phyloP scores from a whole-genome alignment of 2,113 vertebrate genomes.

The Colistium nudipinnis region DNA sequence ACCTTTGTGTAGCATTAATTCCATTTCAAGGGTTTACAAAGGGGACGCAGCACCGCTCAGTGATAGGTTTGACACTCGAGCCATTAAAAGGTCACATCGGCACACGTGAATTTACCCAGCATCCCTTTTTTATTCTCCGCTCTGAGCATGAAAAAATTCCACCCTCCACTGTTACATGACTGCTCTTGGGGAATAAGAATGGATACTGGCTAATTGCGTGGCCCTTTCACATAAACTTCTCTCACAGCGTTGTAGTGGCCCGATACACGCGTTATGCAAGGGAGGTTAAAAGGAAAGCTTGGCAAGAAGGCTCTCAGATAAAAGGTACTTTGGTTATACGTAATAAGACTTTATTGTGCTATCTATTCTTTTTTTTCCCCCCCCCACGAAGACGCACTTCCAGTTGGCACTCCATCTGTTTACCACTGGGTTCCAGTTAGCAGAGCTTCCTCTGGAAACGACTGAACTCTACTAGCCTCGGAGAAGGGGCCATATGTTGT shows the following conservation, averaged over 20 bases:
- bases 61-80: not conserved
- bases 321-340: conserved; percentile 36
- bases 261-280: conserved; percentile 34
- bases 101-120: conserved; percentile 15
- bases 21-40: conserved; percentile 37
- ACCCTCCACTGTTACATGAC: not conserved
- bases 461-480: conserved; percentile 34
- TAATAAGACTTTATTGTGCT: conserved; percentile 22
- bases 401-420: conserved; percentile 53
- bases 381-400: conserved; percentile 40
- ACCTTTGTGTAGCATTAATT: conserved; percentile 27
- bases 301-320: conserved; percentile 19
- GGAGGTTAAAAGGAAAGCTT: conserved; percentile 1
- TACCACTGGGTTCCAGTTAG: conserved; percentile 38
- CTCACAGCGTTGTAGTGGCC: not conserved
- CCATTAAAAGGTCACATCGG: conserved; percentile 51
- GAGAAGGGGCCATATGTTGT: conserved; percentile 48
- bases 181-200: conserved; percentile 5
- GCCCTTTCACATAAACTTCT: not conserved
- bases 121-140: conserved; percentile 2
- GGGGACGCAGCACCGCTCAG: not conserved
- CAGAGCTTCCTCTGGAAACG: conserved; percentile 50
- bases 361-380: conserved; percentile 42
- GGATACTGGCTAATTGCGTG: conserved; percentile 20
- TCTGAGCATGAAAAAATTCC: conserved; percentile 15